Base-by-base conservation (phyloP, 2,888 invertebrate species). In the Cecidostiba fungosa region DNA sequence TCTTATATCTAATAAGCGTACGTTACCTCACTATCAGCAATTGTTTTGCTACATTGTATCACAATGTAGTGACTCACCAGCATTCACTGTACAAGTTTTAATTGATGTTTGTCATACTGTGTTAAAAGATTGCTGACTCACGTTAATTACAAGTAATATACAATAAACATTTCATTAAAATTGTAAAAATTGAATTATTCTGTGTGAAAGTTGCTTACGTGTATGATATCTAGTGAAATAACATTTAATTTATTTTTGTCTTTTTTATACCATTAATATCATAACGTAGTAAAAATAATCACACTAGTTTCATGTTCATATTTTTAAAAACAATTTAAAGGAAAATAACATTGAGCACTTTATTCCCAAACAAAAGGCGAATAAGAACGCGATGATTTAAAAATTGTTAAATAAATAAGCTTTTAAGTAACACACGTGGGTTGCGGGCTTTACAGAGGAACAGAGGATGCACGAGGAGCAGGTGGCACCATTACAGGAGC, bases 371-470 rank as follows among this genome's bases (percentile, higher is more conserved):
- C n/a, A n/a, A 3, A 69, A 78, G 69, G 70, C 62, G 19, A 86
- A 43, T 73, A 36, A 83, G 54, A 59, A 59, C 8, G 54, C 81
- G 66, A 32, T 73, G 84, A 72, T 81, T 81, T 74, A 36, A 83
- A 59, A 81, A 81, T 73, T 69, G n/a, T 70, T 83, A 77, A 62
- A 85, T 73, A 85, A 78, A n/a, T 86, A 36, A 78, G 84, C 87
- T 87, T 87, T 29, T 39, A 62, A 86, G 88, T 91, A 91, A 91
- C 89, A 90, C 89, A 89, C 89, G 87, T 92, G 91, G 91, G 91
- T 92, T 91, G 90, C 92, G 92, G 91, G 91, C 89, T 93, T 93
- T 93, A 90, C 93, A 93, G 93, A 93, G 90, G 93, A 93, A 91
- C 92, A 91, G 90, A 92, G 89, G 90, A 91, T 89, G 89, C 90